Conservation (phyloP, 2,797 vertebrate genomes). For the Sebastes melanostomus region DNA sequence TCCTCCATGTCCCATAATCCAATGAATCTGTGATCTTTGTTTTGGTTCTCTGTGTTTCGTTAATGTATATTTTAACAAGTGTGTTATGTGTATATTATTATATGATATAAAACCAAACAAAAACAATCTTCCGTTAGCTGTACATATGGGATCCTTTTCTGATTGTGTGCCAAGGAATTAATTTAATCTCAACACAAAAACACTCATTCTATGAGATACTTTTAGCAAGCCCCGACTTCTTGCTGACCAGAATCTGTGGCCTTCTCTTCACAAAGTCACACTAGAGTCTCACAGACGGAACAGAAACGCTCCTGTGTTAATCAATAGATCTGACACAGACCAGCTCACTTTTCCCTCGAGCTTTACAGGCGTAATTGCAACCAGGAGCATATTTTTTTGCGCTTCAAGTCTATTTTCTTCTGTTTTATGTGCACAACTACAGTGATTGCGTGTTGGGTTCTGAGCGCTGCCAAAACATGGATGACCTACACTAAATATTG, state of each 20-base stretch:
- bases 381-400: neutral
- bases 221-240: neutral
- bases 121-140: neutral
- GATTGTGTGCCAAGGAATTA: constrained; percentile 14
- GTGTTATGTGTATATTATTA: constrained; percentile 5
- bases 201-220: neutral
- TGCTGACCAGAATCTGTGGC: neutral
- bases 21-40: neutral
- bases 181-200: constrained; percentile 2
- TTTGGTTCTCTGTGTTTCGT: neutral
- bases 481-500: neutral
- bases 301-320: neutral
- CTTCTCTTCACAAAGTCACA: neutral
- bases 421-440: neutral
- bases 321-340: neutral
- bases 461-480: neutral
- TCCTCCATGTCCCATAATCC: too few relatives aligned
- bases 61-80: constrained; percentile 16
- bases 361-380: neutral
- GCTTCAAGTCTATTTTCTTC: neutral
- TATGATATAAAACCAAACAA: neutral
- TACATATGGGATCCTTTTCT: neutral
- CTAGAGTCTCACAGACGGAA: neutral
- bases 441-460: neutral
- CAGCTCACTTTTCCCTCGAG: neutral